Percentiles rank a stretch among this genome's conserved stretches.
Conservation (phyloP, 1,140 invertebrate genomes). For the Platorchestia sp. region DNA sequence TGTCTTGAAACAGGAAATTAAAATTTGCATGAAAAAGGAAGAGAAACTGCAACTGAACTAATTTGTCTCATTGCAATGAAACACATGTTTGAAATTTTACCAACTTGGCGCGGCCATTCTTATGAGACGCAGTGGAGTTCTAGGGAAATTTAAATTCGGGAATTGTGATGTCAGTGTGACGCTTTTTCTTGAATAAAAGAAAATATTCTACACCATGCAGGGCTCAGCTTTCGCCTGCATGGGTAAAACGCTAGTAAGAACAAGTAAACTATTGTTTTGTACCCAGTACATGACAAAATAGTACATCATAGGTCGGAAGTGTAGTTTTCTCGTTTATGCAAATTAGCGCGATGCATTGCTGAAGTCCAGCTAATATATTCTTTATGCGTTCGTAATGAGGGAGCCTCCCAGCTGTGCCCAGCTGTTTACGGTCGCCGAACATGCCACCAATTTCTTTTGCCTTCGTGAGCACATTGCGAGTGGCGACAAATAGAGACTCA, state of each 20-base stretch:
- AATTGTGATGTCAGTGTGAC: neutral
- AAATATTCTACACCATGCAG: neutral
- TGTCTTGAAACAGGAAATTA: too few relatives aligned
- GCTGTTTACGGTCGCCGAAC: neutral
- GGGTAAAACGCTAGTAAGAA: neutral
- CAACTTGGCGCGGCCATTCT: too few relatives aligned
- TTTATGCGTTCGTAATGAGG: neutral
- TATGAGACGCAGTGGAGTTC: too few relatives aligned
- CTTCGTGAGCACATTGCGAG: neutral
- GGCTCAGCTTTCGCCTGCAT: neutral
- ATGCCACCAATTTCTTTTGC: neutral
- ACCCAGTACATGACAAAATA: neutral
- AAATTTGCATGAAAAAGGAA: too few relatives aligned
- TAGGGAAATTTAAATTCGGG: too few relatives aligned
- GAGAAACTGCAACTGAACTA: too few relatives aligned
- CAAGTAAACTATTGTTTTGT: neutral
- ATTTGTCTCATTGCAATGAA: too few relatives aligned
- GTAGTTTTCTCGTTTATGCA: neutral
- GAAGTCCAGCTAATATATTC: neutral
- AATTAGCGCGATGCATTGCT: neutral
- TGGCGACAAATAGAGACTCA: neutral
- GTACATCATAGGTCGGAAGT: neutral
- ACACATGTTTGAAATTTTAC: too few relatives aligned
- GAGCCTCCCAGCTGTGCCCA: neutral
- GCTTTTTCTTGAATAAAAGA: neutral